These are phyloP conservation scores for Chymomyza fuscimana DNA, from an alignment of 2,888 invertebrate species.

Conservation along the genomic window DNA sequence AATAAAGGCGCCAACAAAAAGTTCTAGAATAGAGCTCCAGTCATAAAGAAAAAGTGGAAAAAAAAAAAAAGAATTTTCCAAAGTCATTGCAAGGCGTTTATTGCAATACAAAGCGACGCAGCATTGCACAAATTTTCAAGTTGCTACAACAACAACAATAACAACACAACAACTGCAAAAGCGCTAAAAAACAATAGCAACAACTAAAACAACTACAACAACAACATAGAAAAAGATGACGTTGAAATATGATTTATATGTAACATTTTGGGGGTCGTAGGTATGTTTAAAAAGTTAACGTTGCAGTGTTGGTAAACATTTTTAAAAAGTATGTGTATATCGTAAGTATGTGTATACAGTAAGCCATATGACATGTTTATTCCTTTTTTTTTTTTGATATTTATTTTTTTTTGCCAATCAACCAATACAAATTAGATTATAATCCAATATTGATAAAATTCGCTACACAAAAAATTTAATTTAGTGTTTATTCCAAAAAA, in stretches of 20 bases:
- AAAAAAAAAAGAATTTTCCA: conserved; percentile 50
- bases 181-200: neutral
- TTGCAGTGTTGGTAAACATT: too few relatives aligned
- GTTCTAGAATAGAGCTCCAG: conserved; percentile 9
- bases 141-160: conserved; percentile 3
- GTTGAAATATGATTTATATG: conserved; percentile 1
- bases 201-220: neutral
- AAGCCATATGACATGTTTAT: too few relatives aligned
- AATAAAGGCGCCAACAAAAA: conserved; percentile 16
- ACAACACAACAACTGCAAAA: neutral
- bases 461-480: too few relatives aligned
- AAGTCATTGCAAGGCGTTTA: conserved; percentile 57
- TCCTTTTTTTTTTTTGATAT: too few relatives aligned
- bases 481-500: too few relatives aligned
- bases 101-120: conserved; percentile 32
- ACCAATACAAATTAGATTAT: too few relatives aligned
- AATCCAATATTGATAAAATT: too few relatives aligned
- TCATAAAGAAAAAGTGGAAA: conserved; percentile 39
- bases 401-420: too few relatives aligned
- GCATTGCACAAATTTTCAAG: conserved; percentile 6
- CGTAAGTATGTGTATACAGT: too few relatives aligned
- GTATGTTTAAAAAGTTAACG: neutral
- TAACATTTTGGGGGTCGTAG: too few relatives aligned
- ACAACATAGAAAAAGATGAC: neutral
- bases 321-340: too few relatives aligned